Conservation (phyloP, 2,888 invertebrate species). For the Crepidodera aurea region DNA sequence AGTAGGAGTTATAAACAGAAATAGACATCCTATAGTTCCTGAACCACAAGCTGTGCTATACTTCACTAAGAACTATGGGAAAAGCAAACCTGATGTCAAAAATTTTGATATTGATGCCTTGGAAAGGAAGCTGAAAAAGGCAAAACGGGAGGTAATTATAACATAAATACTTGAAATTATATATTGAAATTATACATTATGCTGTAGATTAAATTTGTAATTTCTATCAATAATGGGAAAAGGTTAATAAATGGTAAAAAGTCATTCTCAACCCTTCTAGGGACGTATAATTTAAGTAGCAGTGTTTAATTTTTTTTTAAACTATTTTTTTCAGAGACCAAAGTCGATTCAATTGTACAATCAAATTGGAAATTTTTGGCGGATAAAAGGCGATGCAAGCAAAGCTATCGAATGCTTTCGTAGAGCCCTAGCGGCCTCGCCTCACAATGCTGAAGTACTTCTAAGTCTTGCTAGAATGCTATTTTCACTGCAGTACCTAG, state of each 20-base stretch:
- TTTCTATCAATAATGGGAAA: too few relatives aligned
- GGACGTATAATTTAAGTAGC: too few relatives aligned
- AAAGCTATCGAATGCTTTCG: conserved; percentile 90
- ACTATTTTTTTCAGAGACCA: conserved; percentile 71
- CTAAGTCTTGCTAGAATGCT: conserved; percentile 85
- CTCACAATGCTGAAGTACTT: conserved; percentile 86
- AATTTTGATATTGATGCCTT: conserved; percentile 79
- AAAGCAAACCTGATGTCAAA: conserved; percentile 66
- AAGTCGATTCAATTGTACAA: conserved; percentile 86
- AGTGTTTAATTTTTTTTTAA: too few relatives aligned
- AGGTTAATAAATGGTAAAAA: too few relatives aligned
- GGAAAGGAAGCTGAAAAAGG: conserved; percentile 78
- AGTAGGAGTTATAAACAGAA: conserved; percentile 83
- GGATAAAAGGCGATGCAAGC: conserved; percentile 87
- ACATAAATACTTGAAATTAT: background rate
- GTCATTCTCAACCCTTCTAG: too few relatives aligned
- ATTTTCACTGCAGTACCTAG: conserved; percentile 86
- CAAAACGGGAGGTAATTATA: conserved; percentile 71
- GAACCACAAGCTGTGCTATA: conserved; percentile 84
- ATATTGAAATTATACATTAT: background rate
- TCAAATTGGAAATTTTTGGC: conserved; percentile 92
- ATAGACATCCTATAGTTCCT: conserved; percentile 83
- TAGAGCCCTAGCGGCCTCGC: conserved; percentile 82
- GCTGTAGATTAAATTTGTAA: too few relatives aligned
- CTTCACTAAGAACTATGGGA: conserved; percentile 73